A percentile compares a stretch with the other conserved stretches of the same genome.
Conservation (phyloP, 64 coral and sea anemone species). For the Orbicella faveolata region DNA sequence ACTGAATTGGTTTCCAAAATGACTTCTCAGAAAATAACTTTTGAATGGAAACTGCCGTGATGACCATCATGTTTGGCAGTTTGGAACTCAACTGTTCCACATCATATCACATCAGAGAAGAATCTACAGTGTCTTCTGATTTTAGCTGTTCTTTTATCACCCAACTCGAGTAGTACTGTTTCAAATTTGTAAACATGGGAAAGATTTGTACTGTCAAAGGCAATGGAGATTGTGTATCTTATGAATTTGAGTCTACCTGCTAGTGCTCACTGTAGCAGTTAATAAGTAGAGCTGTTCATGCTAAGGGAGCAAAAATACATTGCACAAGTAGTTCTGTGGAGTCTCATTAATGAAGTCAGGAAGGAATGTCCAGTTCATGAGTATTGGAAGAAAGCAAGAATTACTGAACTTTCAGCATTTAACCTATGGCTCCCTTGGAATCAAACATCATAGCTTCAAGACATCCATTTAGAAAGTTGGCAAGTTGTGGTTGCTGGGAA, state of each 20-base stretch:
- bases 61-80: neutral
- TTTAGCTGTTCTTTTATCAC: conserved; percentile 11
- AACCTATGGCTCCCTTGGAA: too few species aligned
- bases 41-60: neutral
- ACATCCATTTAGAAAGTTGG: neutral
- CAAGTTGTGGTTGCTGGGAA: neutral
- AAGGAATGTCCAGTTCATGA: too few species aligned
- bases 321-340: too few species aligned
- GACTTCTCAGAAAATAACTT: neutral
- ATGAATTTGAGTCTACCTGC: neutral
- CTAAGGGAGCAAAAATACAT: too few species aligned
- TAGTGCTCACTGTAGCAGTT: too few species aligned
- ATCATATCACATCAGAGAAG: neutral
- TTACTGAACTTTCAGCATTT: too few species aligned
- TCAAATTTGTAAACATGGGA: neutral
- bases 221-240: neutral
- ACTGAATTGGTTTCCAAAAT: conserved; percentile 34
- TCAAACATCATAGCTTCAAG: neutral
- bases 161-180: neutral
- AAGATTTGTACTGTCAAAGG: neutral
- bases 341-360: too few species aligned
- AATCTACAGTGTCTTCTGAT: neutral
- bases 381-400: too few species aligned
- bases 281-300: too few species aligned
- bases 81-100: neutral